These are phyloP conservation scores for Alethe castanea DNA, from an alignment of 2,113 vertebrate genomes.

Conservation along the genomic window DNA sequence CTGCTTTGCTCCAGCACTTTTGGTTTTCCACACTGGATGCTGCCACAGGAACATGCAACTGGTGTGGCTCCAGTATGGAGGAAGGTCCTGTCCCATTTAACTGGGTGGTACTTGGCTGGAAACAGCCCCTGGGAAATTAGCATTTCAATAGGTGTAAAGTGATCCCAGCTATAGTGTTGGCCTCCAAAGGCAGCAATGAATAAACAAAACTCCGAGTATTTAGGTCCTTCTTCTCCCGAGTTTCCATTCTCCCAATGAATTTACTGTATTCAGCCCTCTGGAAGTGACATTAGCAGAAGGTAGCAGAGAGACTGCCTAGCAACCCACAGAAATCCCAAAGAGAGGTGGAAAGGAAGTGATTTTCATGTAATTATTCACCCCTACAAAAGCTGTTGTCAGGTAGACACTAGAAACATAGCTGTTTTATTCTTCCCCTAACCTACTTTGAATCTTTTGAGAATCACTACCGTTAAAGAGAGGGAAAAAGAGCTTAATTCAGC, in stretches of 20 bases:
- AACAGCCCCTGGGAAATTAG: conserved; percentile 53
- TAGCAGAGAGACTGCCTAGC: conserved; percentile 72
- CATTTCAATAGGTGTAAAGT: conserved; percentile 72
- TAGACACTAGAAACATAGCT: conserved; percentile 81
- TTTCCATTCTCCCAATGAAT: conserved; percentile 61
- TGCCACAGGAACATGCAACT: conserved; percentile 47
- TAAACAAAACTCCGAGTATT: conserved; percentile 55
- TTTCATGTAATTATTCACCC: conserved; percentile 82
- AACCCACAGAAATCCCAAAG: conserved; percentile 74
- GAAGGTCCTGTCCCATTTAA: conserved; percentile 43
- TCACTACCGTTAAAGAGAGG: conserved; percentile 53
- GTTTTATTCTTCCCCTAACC: conserved; percentile 79
- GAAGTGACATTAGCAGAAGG: conserved; percentile 73
- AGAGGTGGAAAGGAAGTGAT: conserved; percentile 80
- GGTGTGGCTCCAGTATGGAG: neutral
- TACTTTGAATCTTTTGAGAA: conserved; percentile 78
- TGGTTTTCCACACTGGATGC: conserved; percentile 11
- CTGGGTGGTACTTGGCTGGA: conserved; percentile 22
- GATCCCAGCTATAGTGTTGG: conserved; percentile 31
- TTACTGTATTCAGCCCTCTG: conserved; percentile 65
- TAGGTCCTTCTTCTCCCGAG: conserved; percentile 41
- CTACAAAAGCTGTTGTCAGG: conserved; percentile 80
- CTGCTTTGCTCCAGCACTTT: neutral
- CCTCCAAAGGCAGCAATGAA: conserved; percentile 55
- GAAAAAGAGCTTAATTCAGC: conserved; percentile 75